Evolutionary conservation across 1,140 invertebrate species (phyloP).

Genomic region (Aphaenogaster ashmeadi): DNA sequence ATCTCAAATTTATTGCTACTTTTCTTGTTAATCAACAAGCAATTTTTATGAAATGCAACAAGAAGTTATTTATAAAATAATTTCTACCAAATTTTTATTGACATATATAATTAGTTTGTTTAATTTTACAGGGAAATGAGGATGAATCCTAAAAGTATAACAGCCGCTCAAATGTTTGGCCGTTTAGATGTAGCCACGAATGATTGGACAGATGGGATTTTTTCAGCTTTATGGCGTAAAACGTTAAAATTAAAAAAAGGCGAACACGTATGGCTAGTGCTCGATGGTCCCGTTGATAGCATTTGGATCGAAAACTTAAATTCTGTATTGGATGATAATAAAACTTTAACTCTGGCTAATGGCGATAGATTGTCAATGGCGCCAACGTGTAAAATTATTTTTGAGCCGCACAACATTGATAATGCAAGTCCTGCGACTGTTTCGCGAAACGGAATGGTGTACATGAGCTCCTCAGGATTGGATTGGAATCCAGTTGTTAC

Average conservation of each 20-base stretch:
- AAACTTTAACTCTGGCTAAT: slow-evolving; percentile 97
- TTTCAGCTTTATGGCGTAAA: slow-evolving; percentile 98
- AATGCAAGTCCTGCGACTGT: slow-evolving; percentile 98
- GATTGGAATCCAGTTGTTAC: slow-evolving; percentile 95
- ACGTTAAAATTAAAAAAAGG: slow-evolving; percentile 96
- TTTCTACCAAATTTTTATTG: not conserved
- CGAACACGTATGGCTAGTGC: slow-evolving; percentile 96
- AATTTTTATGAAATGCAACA: not conserved
- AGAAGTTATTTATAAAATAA: not conserved
- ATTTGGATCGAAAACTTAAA: slow-evolving; percentile 99
- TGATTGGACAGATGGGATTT: slow-evolving; percentile 99
- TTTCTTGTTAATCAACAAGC: not conserved
- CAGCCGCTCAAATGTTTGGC: slow-evolving; percentile 99
- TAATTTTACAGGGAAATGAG: slow-evolving; percentile 93
- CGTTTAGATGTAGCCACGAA: slow-evolving; percentile 98
- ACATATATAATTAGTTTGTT: not conserved
- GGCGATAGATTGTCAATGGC: slow-evolving; percentile 97
- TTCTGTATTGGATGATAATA: slow-evolving; percentile 98
- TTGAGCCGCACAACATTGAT: slow-evolving; percentile 98
- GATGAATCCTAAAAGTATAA: slow-evolving; percentile 99
- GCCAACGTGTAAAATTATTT: slow-evolving; percentile 97
- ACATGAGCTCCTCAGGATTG: slow-evolving; percentile 98
- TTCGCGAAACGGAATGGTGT: slow-evolving; percentile 98
- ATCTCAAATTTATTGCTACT: not conserved
- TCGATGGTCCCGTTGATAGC: slow-evolving; percentile 98